A percentile compares a stretch with the other conserved stretches of the same genome.
phyloP scores from a whole-genome alignment of 2,113 vertebrate species.

The Forbesichthys agassizii region DNA sequence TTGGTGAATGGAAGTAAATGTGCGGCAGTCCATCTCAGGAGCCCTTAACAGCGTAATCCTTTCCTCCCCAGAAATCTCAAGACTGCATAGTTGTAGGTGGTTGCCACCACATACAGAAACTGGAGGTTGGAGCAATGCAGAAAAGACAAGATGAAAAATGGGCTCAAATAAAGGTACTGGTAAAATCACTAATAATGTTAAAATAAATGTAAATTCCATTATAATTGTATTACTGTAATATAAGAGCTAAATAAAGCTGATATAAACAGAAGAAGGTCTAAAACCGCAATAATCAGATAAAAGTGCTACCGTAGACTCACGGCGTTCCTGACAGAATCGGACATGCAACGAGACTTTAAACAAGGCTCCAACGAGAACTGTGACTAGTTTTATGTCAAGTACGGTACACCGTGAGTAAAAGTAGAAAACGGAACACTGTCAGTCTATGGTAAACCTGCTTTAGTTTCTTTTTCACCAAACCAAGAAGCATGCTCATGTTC shows the following conservation, averaged over 20 bases:
- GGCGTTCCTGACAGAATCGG: too few species aligned
- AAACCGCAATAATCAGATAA: too few species aligned
- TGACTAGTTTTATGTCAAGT: too few species aligned
- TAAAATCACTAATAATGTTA: not conserved
- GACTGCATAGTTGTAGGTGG: constrained; percentile 97
- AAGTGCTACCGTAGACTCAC: too few species aligned
- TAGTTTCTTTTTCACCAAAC: not conserved
- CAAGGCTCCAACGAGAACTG: too few species aligned
- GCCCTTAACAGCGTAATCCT: constrained; percentile 84
- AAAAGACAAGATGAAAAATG: not conserved
- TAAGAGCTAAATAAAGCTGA: too few species aligned
- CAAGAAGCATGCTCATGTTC: not conserved
- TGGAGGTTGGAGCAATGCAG: constrained; percentile 50
- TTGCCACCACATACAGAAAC: constrained; percentile 90
- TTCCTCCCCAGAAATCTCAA: constrained; percentile 95
- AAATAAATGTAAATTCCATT: not conserved
- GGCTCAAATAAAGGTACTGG: not conserved
- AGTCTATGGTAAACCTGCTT: too few species aligned
- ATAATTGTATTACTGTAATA: too few species aligned
- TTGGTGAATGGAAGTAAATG: constrained; percentile 30
- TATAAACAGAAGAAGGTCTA: too few species aligned
- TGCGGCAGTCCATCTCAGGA: constrained; percentile 35
- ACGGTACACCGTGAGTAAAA: too few species aligned
- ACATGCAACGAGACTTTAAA: too few species aligned
- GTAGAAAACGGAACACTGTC: too few species aligned